Conservation (phyloP, 2,113 vertebrate genomes). For the Psammodynastes pulverulentus region DNA sequence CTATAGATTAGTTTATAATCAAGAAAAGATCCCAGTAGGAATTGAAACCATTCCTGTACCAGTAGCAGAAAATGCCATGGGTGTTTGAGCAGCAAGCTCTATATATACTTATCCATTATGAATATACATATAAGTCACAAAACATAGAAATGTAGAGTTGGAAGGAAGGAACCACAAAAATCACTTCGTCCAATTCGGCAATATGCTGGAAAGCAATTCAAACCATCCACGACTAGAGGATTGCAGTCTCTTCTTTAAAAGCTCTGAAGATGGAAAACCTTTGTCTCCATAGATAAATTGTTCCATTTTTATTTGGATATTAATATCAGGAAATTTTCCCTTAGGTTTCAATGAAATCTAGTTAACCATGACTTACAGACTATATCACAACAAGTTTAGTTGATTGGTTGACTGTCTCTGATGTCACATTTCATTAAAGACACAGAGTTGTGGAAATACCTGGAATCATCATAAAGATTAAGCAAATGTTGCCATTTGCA, state of each 20-base stretch:
- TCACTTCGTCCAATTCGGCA: neutral
- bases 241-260: neutral
- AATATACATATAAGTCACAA: neutral
- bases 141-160: neutral
- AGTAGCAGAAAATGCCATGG: neutral
- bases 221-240: neutral
- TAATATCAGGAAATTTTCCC: neutral
- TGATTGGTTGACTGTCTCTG: neutral
- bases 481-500: neutral
- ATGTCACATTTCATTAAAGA: neutral
- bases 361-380: neutral
- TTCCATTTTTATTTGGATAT: neutral
- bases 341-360: neutral
- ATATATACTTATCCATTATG: neutral
- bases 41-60: neutral
- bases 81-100: neutral
- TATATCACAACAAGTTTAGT: neutral
- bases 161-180: neutral
- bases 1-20: neutral
- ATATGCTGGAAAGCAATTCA: neutral
- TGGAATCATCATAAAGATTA: neutral
- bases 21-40: neutral
- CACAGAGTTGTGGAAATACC: neutral
- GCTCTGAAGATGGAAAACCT: neutral
- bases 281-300: neutral